Conservation (phyloP, 2,113 vertebrate genomes). For the Stigmatopora argus region DNA sequence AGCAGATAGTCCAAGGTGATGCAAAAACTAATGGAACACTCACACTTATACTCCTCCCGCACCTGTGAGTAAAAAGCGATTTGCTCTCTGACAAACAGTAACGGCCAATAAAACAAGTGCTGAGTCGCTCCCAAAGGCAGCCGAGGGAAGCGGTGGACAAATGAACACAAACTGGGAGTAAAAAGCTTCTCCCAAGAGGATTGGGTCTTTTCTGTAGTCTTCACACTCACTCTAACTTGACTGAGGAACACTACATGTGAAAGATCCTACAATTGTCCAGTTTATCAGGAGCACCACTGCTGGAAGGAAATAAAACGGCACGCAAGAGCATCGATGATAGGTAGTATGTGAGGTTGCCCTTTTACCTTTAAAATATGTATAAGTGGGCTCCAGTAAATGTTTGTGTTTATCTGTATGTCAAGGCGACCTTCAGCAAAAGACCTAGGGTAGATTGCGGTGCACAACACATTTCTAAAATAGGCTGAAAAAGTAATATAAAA, state of each 20-base stretch:
- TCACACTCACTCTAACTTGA: conserved; percentile 59
- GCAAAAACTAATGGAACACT: conserved; percentile 67
- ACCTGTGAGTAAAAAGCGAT: conserved; percentile 72
- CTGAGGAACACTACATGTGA: conserved; percentile 59
- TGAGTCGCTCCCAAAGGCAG: conserved; percentile 70
- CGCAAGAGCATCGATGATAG: not conserved
- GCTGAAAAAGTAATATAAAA: conserved; percentile 13
- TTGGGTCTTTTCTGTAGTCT: conserved; percentile 62
- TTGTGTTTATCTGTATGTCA: conserved; percentile 13
- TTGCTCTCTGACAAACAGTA: conserved; percentile 70
- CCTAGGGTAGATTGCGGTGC: conserved; percentile 5
- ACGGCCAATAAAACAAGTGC: conserved; percentile 75
- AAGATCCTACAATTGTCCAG: conserved; percentile 52
- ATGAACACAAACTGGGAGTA: conserved; percentile 74
- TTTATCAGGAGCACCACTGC: conserved; percentile 34
- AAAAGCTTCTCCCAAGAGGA: conserved; percentile 65
- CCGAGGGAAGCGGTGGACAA: conserved; percentile 69
- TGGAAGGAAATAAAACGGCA: conserved; percentile 26
- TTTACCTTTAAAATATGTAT: conserved; percentile 27
- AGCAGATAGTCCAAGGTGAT: conserved; percentile 63
- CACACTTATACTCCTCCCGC: conserved; percentile 62
- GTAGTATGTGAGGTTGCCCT: conserved; percentile 19
- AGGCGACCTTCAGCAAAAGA: conserved; percentile 31
- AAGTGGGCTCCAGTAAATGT: conserved; percentile 10
- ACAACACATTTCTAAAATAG: not conserved